Evolutionary conservation across 2,888 invertebrate species (phyloP), one percentile per base, ranked within the genome.

Genomic region (Odontocerum albicorne): DNA sequence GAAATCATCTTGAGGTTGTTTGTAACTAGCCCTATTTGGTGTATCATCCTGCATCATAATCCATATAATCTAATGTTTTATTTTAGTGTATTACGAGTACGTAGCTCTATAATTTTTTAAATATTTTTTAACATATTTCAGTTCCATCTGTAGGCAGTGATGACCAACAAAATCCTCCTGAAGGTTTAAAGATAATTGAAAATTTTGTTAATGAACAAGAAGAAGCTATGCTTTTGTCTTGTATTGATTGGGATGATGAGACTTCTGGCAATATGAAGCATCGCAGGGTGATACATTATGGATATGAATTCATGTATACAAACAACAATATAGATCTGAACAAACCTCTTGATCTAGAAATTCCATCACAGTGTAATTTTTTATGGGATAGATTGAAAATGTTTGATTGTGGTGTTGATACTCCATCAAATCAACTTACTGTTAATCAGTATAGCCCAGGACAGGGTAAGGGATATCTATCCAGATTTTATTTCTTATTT

Each of bases 221-320:
- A 72, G 93, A 94, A 67, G 57, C 68, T 1, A 20, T 59, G 4
- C 73, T 93, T 2, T 63, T 92, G 6, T 63, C 76, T 20, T 70
- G 80, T 20, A 79, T 90, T 64, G 68, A 82, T 60, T 83, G 81
- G 76, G 66, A 69, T 2, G 64, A 69, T 20, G 66, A 54, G n/a
- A 67, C 71, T 4, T 63, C 67, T 2, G 68, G 64, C 8, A 70
- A 65, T 27, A 71, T 94, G 62, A 96, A 93, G 68, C 87, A 95
- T 67, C 77, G 96, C 31, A 81, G 82, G 73, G 96, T 96, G 0
- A 87, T 84, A 67, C 96, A 96, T 74, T 96, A 84, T 74, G 96
- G 96, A 0, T 96, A 86, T 71, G 92, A 94, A 68, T 97, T 97
- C 70, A 75, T 86, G 59, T 97, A 97, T 71, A 88, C 86, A 42